Percentiles rank a stretch among this genome's conserved stretches.
phyloP scores from a whole-genome alignment of 2,888 invertebrate genomes.

The Shargacucullia verbasci region DNA sequence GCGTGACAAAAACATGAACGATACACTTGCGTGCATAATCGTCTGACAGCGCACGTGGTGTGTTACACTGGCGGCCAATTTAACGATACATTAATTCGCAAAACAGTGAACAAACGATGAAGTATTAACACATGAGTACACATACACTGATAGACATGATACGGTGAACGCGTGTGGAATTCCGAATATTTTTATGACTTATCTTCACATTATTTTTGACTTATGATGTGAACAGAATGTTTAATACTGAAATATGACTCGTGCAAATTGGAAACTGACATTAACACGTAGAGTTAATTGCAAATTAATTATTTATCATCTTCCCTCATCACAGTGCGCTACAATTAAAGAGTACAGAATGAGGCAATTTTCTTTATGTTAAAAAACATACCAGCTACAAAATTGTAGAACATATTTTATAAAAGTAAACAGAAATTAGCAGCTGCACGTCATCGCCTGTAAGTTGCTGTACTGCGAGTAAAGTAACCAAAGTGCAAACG shows the following conservation, averaged over 20 bases:
- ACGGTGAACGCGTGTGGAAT: conserved; percentile 24
- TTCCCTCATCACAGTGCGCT: not conserved
- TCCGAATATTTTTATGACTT: not conserved
- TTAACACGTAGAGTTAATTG: not conserved
- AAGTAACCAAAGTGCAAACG: conserved; percentile 6
- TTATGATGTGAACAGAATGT: not conserved
- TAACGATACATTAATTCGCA: conserved; percentile 62
- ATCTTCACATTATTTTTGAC: conserved; percentile 12
- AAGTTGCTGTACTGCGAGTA: not conserved
- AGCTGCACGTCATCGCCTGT: too few relatives aligned
- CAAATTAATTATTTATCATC: not conserved
- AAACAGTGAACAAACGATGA: conserved; percentile 51
- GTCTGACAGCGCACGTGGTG: conserved; percentile 56
- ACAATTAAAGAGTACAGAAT: too few relatives aligned
- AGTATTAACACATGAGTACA: conserved; percentile 49
- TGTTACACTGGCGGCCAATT: conserved; percentile 57
- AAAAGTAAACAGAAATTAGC: too few relatives aligned
- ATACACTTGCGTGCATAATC: conserved; percentile 59
- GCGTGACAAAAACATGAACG: conserved; percentile 47
- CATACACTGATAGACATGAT: conserved; percentile 40
- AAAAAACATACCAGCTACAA: too few relatives aligned
- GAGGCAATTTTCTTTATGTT: too few relatives aligned
- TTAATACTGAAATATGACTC: too few relatives aligned
- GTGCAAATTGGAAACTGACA: too few relatives aligned
- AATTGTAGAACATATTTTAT: too few relatives aligned